Evolutionary conservation across 2,888 invertebrate genomes (phyloP).

Genomic region (Germaria angustata): DNA sequence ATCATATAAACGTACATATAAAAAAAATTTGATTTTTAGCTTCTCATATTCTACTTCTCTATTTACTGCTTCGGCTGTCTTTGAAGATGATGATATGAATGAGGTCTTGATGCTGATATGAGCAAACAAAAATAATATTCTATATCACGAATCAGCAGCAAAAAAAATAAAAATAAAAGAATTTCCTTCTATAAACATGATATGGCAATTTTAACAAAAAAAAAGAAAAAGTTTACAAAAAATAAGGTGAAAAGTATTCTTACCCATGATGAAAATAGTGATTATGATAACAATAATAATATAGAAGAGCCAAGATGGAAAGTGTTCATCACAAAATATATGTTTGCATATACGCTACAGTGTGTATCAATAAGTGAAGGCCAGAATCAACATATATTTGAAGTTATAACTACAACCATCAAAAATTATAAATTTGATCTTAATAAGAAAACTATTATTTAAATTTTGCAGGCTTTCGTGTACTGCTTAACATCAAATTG

Average conservation of each 20-base stretch:
- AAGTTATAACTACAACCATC: no score
- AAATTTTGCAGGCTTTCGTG: no score
- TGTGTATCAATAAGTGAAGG: no score
- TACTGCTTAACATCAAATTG: no score
- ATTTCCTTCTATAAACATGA: conserved; percentile 51
- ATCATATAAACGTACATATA: no score
- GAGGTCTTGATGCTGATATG: conserved; percentile 43
- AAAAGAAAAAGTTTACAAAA: not conserved
- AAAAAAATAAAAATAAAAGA: not conserved
- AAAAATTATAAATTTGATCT: no score
- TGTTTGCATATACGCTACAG: no score
- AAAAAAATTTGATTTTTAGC: conserved; percentile 52
- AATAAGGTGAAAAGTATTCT: conserved; percentile 8
- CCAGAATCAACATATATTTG: no score
- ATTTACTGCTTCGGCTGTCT: conserved; percentile 2
- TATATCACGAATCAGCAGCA: conserved; percentile 4
- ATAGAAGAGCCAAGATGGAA: not conserved
- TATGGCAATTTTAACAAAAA: conserved; percentile 36
- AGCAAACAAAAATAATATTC: conserved; percentile 42
- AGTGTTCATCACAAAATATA: no score
- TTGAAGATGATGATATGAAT: conserved; percentile 29
- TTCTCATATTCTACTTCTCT: conserved; percentile 10
- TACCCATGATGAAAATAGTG: conserved; percentile 2
- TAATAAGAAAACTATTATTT: no score
- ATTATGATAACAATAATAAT: conserved; percentile 6